Percentiles rank a stretch among this genome's conserved stretches.
These are phyloP conservation scores for Ophioninae sp. DNA, from an alignment of 2,888 invertebrate species.

Conservation along the genomic window DNA sequence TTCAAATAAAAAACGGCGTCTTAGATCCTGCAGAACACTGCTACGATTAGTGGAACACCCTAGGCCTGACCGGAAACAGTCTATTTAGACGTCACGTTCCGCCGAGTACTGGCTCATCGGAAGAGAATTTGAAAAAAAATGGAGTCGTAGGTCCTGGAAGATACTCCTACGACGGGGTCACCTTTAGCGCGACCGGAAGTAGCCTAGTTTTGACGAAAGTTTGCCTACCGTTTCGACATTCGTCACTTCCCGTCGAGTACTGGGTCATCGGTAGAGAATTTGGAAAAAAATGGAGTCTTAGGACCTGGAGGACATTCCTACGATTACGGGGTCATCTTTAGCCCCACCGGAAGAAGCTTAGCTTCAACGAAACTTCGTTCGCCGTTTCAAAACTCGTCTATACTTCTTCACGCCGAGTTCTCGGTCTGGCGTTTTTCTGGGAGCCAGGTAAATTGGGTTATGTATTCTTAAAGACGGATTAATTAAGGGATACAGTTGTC, in stretches of 20 bases:
- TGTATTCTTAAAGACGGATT: background rate
- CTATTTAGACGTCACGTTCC: too few species aligned
- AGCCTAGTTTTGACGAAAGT: background rate
- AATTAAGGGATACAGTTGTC: background rate
- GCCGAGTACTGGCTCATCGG: too few species aligned
- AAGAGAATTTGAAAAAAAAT: too few species aligned
- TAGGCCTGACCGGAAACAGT: too few species aligned
- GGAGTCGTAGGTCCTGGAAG: too few species aligned
- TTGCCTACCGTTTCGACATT: too few species aligned
- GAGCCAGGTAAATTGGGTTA: background rate
- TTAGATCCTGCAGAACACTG: too few species aligned
- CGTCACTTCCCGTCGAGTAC: too few species aligned
- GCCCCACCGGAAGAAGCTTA: background rate
- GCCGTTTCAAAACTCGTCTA: background rate
- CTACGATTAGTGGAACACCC: too few species aligned
- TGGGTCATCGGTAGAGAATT: too few species aligned
- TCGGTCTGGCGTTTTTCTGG: background rate
- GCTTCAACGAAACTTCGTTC: background rate
- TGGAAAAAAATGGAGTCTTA: background rate
- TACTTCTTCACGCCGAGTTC: background rate
- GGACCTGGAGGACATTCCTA: background rate
- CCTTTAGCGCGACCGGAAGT: too few species aligned
- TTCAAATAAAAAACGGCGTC: background rate
- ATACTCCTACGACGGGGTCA: too few species aligned
- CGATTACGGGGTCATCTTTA: background rate